A percentile compares a stretch with the other conserved stretches of the same genome.
phyloP scores from a whole-genome alignment of 2,797 vertebrate species.

The Gymnoscopelus braueri region DNA sequence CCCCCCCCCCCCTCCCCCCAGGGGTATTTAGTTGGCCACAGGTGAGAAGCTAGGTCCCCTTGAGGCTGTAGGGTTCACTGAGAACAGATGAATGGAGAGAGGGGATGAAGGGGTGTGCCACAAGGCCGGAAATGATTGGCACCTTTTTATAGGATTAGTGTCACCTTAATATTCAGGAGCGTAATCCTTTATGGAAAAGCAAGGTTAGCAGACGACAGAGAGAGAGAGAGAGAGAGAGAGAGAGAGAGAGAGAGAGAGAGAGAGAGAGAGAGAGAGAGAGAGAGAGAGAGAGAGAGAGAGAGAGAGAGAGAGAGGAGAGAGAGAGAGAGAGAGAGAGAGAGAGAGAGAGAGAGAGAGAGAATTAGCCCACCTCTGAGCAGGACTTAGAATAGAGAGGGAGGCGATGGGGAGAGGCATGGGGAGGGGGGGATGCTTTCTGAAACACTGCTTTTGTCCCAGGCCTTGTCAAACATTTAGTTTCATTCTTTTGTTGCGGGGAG shows the following conservation, averaged over 20 bases:
- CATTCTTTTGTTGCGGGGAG: slow-evolving; percentile 57
- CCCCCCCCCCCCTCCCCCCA: background rate
- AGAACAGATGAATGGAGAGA: slow-evolving; percentile 33
- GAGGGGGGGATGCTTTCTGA: slow-evolving; percentile 48
- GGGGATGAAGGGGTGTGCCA: slow-evolving; percentile 48
- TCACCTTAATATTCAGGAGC: slow-evolving; percentile 75
- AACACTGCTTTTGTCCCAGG: slow-evolving; percentile 67
- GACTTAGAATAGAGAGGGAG: slow-evolving; percentile 42
- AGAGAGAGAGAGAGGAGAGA: slow-evolving; percentile 6
- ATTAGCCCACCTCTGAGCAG: slow-evolving; percentile 66
- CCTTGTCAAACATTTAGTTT: slow-evolving; percentile 74
- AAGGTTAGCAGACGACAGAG: slow-evolving; percentile 74
- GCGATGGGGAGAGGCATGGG: slow-evolving; percentile 20
- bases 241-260: slow-evolving; percentile 31
- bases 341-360: slow-evolving; percentile 54
- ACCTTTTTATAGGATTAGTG: slow-evolving; percentile 80
- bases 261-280: slow-evolving; percentile 68
- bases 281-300: slow-evolving; percentile 68
- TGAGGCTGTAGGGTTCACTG: slow-evolving; percentile 25
- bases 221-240: slow-evolving; percentile 15
- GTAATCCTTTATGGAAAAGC: slow-evolving; percentile 72
- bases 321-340: background rate
- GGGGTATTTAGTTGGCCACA: slow-evolving; percentile 19
- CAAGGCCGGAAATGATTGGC: slow-evolving; percentile 61
- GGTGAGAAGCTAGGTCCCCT: slow-evolving; percentile 37